phyloP scores from a whole-genome alignment of 92 coral and sea anemone genomes.

The Parazoanthus atlanticus region DNA sequence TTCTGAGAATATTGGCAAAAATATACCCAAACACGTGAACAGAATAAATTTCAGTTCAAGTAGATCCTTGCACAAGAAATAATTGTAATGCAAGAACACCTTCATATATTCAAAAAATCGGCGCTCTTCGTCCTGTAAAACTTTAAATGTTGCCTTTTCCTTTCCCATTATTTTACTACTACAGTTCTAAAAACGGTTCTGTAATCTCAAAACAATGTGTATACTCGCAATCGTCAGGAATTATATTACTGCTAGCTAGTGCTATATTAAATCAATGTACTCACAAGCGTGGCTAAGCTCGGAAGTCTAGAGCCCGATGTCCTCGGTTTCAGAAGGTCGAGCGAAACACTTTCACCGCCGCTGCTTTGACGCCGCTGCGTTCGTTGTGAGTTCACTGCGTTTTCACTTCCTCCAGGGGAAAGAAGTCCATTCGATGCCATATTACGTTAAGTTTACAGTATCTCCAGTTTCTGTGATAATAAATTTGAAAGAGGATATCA shows the following conservation, averaged over 20 bases:
- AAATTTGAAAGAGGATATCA: neutral
- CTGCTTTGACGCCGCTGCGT: slow-evolving; percentile 6
- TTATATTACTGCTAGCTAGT: neutral
- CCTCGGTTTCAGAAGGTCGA: slow-evolving; percentile 47
- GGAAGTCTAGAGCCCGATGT: slow-evolving; percentile 70
- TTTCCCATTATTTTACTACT: neutral
- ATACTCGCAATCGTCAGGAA: neutral
- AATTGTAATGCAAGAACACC: neutral
- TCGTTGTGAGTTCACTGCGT: neutral
- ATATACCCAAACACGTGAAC: neutral
- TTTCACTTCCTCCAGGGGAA: slow-evolving; percentile 22
- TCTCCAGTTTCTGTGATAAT: slow-evolving; percentile 4
- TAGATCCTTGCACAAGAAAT: neutral
- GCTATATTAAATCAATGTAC: slow-evolving; percentile 35
- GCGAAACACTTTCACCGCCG: slow-evolving; percentile 1
- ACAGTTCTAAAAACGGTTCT: neutral
- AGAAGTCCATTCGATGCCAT: slow-evolving; percentile 42
- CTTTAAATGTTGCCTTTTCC: neutral
- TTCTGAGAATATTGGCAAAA: neutral
- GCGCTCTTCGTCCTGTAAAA: neutral
- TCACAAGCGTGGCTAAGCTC: slow-evolving; percentile 81
- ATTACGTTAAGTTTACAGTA: neutral
- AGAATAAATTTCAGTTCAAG: neutral
- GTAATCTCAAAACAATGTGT: neutral
- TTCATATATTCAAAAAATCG: neutral